Evolutionary conservation across 2,888 invertebrate genomes (phyloP).

Genomic region (Chaitophorus viminalis): DNA sequence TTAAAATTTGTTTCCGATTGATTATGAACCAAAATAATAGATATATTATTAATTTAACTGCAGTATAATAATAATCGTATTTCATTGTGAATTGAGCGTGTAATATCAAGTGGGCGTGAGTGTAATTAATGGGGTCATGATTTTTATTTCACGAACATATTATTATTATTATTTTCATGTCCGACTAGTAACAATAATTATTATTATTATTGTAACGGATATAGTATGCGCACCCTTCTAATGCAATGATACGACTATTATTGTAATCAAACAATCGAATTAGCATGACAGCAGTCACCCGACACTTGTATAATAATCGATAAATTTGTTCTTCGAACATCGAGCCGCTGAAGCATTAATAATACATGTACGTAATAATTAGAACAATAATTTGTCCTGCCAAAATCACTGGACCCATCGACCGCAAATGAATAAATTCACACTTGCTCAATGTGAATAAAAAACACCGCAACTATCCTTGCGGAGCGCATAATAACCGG

Average conservation of each 20-base stretch:
- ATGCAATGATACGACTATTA: slow-evolving; percentile 14
- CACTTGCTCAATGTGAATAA: slow-evolving; percentile 30
- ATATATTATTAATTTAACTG: not conserved
- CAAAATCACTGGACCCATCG: slow-evolving; percentile 38
- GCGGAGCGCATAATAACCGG: slow-evolving; percentile 34
- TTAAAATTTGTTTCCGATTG: not conserved
- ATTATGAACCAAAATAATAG: not conserved
- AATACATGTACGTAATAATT: slow-evolving; percentile 46
- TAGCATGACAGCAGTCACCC: slow-evolving; percentile 33
- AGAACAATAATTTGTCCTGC: slow-evolving; percentile 56
- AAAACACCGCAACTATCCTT: slow-evolving; percentile 45
- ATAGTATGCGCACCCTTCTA: not conserved
- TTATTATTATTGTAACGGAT: not conserved
- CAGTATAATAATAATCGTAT: not conserved
- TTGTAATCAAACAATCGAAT: slow-evolving; percentile 56
- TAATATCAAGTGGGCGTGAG: not conserved
- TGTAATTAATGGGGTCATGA: slow-evolving; percentile 6
- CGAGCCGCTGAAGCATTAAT: slow-evolving; percentile 48
- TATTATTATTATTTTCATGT: slow-evolving; percentile 13
- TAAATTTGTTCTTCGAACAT: slow-evolving; percentile 50
- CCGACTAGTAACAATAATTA: slow-evolving; percentile 17
- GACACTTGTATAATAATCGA: slow-evolving; percentile 28
- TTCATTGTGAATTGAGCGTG: not conserved
- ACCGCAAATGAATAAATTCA: slow-evolving; percentile 41
- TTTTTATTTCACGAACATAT: slow-evolving; percentile 17